Conservation (phyloP, 1,140 invertebrate species). For the Bemisia tabaci region DNA sequence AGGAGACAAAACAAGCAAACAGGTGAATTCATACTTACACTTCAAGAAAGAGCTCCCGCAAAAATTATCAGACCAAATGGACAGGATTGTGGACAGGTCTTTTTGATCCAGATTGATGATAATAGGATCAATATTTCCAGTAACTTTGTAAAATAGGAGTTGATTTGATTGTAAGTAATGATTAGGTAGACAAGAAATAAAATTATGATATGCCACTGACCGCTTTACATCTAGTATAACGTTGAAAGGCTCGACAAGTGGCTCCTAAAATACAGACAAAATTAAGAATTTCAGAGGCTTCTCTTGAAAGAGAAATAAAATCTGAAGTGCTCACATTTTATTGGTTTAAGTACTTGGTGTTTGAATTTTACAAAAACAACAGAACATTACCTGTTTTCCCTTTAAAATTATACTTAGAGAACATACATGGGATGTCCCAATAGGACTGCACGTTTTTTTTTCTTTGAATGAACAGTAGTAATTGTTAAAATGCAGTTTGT, state of each 20-base stretch:
- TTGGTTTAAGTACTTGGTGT: no score
- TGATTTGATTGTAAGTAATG: constrained; percentile 19
- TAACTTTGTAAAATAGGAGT: constrained; percentile 44
- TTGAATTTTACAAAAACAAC: no score
- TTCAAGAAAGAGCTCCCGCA: neutral
- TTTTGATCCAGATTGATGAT: constrained; percentile 53
- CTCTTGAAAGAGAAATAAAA: no score
- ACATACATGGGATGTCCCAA: no score
- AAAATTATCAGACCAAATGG: constrained; percentile 50
- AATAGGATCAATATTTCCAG: constrained; percentile 49
- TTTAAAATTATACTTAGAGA: no score
- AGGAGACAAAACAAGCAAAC: no score
- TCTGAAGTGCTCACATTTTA: no score
- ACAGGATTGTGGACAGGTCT: constrained; percentile 50
- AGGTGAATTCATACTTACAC: neutral
- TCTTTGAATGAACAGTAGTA: no score
- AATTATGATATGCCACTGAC: constrained; percentile 34
- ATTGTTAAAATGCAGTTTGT: no score
- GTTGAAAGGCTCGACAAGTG: constrained; percentile 58
- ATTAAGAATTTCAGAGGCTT: no score
- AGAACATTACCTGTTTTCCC: no score
- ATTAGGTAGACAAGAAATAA: constrained; percentile 12
- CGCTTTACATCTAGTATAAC: constrained; percentile 59
- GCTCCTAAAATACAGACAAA: constrained; percentile 42
- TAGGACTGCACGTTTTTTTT: no score